Base-by-base conservation (phyloP, 2,797 vertebrate species). In the Meda fulgida region DNA sequence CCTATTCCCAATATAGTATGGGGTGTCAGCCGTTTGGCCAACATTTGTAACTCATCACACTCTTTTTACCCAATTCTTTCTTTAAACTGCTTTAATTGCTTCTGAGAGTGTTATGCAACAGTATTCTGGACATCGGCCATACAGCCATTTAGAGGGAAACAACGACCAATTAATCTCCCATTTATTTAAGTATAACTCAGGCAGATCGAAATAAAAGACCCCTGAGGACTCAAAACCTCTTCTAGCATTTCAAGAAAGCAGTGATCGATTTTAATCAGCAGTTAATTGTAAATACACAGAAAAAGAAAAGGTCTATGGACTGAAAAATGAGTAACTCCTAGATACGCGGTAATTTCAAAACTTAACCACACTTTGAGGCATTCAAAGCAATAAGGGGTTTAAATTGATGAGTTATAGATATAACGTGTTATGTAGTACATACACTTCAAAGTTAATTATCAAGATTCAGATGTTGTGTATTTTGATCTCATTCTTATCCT, bases 231-330 rank as follows among this genome's bases (percentile, higher is more conserved):
- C 8, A 80, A 83, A 58, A 78, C 31, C 60, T 84, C 58, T 29
- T 79, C 43, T 70, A 66, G 79, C 82, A 80, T 85, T 80, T 87
- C 80, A 76, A 63, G 63, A 83, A 82, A 77, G 81, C 65, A 78
- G 78, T 79, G 83, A 60, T 83, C 81, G 7, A 77, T 84, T 89
- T 88, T 90, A 89, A 92, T 92, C 89, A 90, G 83, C 87, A 87
- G 88, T 65, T 88, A 89, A 91, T 87, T 38, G 69, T 81, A 81
- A 87, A 88, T 83, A 29, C 14, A 83, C 90, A 67, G 26, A 29
- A 34, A 38, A 88, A 38, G 63, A 66, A 85, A 81, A 18, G 29
- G 77, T 43, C 60, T 1, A 43, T 80, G 40, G 29, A 80, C 66
- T 81, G 13, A 75, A 83, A 78, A 7, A 75, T 78, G 38, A 1